A percentile compares a stretch with the other conserved stretches of the same genome.
These are phyloP conservation scores for Tetramorium simillimum DNA, from an alignment of 1,140 invertebrate genomes.

Conservation along the genomic window DNA sequence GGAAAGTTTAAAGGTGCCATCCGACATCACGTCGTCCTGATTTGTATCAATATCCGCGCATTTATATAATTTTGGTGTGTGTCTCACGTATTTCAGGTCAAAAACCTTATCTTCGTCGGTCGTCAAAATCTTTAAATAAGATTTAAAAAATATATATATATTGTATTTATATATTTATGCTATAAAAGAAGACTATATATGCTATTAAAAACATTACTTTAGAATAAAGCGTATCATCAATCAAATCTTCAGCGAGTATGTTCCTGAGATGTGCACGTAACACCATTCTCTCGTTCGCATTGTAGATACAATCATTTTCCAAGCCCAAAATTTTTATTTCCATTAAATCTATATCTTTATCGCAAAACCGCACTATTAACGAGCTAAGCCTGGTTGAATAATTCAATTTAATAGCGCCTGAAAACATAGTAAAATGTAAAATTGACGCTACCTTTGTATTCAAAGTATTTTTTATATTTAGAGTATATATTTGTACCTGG, in stretches of 20 bases:
- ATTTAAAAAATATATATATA: conserved; percentile 39
- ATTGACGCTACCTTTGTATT: background rate
- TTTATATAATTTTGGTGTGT: conserved; percentile 87
- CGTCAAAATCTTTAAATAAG: conserved; percentile 86
- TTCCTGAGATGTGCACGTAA: conserved; percentile 89
- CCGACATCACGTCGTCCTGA: conserved; percentile 87
- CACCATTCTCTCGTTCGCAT: conserved; percentile 92
- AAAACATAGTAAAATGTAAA: conserved; percentile 31
- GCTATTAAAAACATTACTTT: conserved; percentile 86
- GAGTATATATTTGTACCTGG: conserved; percentile 80
- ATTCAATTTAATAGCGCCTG: conserved; percentile 91
- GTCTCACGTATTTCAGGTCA: conserved; percentile 91
- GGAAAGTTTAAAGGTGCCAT: conserved; percentile 90
- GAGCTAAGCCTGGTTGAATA: conserved; percentile 90
- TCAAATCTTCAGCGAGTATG: conserved; percentile 90
- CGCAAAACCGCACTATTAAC: conserved; percentile 88
- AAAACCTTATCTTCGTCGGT: conserved; percentile 92
- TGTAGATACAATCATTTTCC: conserved; percentile 92
- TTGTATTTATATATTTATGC: background rate
- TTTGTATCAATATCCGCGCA: conserved; percentile 82
- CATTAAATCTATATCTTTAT: conserved; percentile 90
- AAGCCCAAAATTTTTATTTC: conserved; percentile 88
- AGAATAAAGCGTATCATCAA: conserved; percentile 91
- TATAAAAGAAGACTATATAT: background rate
- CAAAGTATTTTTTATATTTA: background rate